These are phyloP conservation scores for Spodoptera frugiperda DNA, from an alignment of 1,140 invertebrate genomes.

Conservation along the genomic window DNA sequence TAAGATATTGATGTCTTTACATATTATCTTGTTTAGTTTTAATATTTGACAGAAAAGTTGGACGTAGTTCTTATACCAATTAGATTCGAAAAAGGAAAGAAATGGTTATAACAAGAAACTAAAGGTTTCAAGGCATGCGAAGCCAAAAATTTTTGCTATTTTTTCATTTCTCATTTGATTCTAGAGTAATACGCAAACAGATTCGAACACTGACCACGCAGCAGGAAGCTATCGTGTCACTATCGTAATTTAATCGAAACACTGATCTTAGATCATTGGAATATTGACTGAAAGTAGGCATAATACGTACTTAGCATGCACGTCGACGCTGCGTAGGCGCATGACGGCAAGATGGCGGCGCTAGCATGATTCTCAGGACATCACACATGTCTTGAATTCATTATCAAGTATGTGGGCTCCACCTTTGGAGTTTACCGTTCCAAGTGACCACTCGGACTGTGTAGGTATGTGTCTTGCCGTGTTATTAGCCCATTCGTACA, in stretches of 20 bases:
- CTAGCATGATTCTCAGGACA: constrained; percentile 34
- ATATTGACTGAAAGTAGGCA: constrained; percentile 28
- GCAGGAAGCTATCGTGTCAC: too few relatives aligned
- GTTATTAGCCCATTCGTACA: constrained; percentile 9
- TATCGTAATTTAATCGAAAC: not conserved
- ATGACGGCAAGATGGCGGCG: constrained; percentile 21
- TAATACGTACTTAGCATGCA: constrained; percentile 26
- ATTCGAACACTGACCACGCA: too few relatives aligned
- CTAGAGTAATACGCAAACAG: too few relatives aligned
- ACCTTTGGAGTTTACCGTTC: constrained; percentile 28
- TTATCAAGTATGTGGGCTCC: constrained; percentile 35
- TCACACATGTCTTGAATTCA: constrained; percentile 27
- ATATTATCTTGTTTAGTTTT: too few relatives aligned
- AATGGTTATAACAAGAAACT: too few relatives aligned
- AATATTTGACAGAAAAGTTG: too few relatives aligned
- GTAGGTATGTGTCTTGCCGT: constrained; percentile 2
- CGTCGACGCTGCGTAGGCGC: constrained; percentile 6
- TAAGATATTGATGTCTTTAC: too few relatives aligned
- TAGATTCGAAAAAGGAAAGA: too few relatives aligned
- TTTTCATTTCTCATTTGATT: too few relatives aligned
- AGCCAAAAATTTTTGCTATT: too few relatives aligned
- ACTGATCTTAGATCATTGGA: not conserved
- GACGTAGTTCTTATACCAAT: too few relatives aligned
- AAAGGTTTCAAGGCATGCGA: too few relatives aligned
- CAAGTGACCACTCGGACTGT: constrained; percentile 19